Conservation (phyloP, 2,888 invertebrate genomes). For the Piscicola geometra region DNA sequence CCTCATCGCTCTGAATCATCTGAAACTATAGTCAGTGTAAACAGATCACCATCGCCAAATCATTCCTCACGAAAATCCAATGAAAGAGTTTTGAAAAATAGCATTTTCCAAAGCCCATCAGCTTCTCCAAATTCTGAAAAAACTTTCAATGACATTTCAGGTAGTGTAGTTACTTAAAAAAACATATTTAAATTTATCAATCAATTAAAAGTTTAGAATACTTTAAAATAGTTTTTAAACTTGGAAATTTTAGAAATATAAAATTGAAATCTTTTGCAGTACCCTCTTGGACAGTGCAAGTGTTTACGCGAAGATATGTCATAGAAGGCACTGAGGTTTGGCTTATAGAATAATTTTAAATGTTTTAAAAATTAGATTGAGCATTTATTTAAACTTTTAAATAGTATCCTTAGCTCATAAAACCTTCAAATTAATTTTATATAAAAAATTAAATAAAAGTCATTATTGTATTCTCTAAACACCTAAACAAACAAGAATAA, state of each 20-base stretch:
- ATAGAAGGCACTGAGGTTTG: constrained; percentile 34
- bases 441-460: too few relatives aligned
- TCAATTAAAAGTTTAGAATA: too few relatives aligned
- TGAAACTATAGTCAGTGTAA: background rate
- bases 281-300: constrained; percentile 10
- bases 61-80: background rate
- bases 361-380: too few relatives aligned
- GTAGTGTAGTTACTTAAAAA: too few relatives aligned
- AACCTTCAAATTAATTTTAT: too few relatives aligned
- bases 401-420: too few relatives aligned
- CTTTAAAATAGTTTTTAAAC: background rate
- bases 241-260: background rate
- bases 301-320: constrained; percentile 23
- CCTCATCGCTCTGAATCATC: background rate
- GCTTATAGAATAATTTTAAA: background rate
- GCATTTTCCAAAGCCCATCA: background rate
- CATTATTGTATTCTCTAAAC: too few relatives aligned
- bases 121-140: background rate
- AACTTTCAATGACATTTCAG: background rate
- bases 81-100: background rate
- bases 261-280: constrained; percentile 2
- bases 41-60: background rate
- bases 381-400: too few relatives aligned
- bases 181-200: too few relatives aligned
- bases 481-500: too few relatives aligned